Evolutionary conservation across 1,140 invertebrate species (phyloP).

Genomic region (Apis mellifera): Amel_HAv3.1 CM009931.2:18185501-18186000

Average conservation of each 20-base stretch:
- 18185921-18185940: neutral
- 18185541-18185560: too few species aligned
- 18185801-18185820: conserved; percentile 11
- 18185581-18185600: too few species aligned
- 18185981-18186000: too few species aligned
- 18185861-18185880: conserved; percentile 1
- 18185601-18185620: too few species aligned
- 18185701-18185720: neutral
- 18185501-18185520: too few species aligned
- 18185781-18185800: neutral
- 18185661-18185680: neutral
- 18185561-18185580: too few species aligned
- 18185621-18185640: too few species aligned
- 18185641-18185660: neutral
- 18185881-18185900: neutral
- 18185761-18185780: neutral
- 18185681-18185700: neutral
- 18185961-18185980: neutral
- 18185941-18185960: neutral
- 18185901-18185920: neutral
- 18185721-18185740: neutral
- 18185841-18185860: conserved; percentile 3
- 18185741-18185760: conserved; percentile 1
- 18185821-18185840: neutral
- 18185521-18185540: too few species aligned